Evolutionary conservation across 2,113 vertebrate species (phyloP).

Genomic region (Chelonoidis abingdonii): DNA sequence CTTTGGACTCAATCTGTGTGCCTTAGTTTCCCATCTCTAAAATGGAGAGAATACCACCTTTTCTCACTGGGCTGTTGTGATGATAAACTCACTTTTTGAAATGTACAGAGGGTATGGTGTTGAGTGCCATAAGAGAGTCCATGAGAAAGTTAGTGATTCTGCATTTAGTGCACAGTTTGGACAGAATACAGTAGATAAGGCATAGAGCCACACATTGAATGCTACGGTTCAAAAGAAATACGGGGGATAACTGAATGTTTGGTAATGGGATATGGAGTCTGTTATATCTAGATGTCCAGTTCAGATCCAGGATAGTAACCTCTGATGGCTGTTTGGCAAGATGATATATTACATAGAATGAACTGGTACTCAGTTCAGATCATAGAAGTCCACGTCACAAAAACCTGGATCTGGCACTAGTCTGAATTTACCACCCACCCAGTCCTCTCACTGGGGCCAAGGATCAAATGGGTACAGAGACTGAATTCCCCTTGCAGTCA

Average conservation of each 20-base stretch:
- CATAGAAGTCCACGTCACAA: not conserved
- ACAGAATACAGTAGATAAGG: slow-evolving; percentile 12
- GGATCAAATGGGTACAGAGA: not conserved
- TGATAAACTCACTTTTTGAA: slow-evolving; percentile 51
- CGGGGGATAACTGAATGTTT: not conserved
- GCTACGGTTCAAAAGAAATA: not conserved
- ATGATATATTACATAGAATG: not conserved
- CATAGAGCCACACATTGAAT: not conserved
- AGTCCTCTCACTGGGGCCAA: not conserved
- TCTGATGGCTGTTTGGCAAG: not conserved
- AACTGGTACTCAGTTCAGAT: not conserved
- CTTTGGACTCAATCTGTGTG: not conserved
- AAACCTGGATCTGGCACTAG: not conserved
- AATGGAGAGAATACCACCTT: too few species aligned
- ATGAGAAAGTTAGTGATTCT: slow-evolving; percentile 43
- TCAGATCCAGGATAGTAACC: not conserved
- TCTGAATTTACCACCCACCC: not conserved
- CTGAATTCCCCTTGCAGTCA: not conserved
- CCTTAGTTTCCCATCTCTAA: not conserved
- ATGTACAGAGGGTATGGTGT: slow-evolving; percentile 40
- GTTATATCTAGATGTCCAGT: not conserved
- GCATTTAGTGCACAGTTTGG: slow-evolving; percentile 12
- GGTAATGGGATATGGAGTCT: not conserved
- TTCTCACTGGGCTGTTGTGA: not conserved
- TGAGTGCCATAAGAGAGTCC: slow-evolving; percentile 48